Evolutionary conservation across 1,140 invertebrate genomes (phyloP), one percentile per base, ranked within the genome.

Genomic region (Pentalonia nigronervosa): DNA sequence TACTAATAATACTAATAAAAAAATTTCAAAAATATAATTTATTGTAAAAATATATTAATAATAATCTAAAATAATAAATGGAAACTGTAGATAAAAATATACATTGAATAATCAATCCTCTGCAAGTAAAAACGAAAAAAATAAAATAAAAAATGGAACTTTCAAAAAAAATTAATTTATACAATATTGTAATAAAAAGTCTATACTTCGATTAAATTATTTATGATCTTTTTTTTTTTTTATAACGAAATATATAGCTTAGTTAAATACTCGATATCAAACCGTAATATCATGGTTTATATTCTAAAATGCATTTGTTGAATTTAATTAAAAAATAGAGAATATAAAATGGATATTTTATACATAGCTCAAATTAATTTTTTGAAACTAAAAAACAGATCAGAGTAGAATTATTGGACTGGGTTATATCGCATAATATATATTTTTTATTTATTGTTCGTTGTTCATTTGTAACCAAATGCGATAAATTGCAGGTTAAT

Each of bases 341-440:
- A n/a, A 76, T 76, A 76, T 76, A 76, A 76, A 76, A 76, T 76
- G n/a, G n/a, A n/a, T 76, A 76, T 76, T n/a, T n/a, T 76, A n/a
- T 76, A n/a, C n/a, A 76, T 76, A n/a, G 60, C 30, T 76, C 60
- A 76, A 76, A 76, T 76, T 76, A 76, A n/a, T n/a, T 76, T 41
- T n/a, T 76, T 34, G 4, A n/a, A n/a, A 76, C 30, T 17, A 34
- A n/a, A n/a, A 76, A 17, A 17, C n/a, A 76, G 30, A 76, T 76
- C 60, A 76, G 6, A n/a, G 14, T 76, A n/a, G 14, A 76, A 76
- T 76, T 17, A 76, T 14, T 76, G 60, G 14, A n/a, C 4, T 11
- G 60, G 60, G 60, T 76, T 76, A 76, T 76, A 30, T 76, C n/a
- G 11, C 11, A 76, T n/a, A 76, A 76, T 76, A n/a, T 20, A n/a